Base-by-base conservation (phyloP, 1,140 invertebrate species). In the Monochamus saltuarius region DNA sequence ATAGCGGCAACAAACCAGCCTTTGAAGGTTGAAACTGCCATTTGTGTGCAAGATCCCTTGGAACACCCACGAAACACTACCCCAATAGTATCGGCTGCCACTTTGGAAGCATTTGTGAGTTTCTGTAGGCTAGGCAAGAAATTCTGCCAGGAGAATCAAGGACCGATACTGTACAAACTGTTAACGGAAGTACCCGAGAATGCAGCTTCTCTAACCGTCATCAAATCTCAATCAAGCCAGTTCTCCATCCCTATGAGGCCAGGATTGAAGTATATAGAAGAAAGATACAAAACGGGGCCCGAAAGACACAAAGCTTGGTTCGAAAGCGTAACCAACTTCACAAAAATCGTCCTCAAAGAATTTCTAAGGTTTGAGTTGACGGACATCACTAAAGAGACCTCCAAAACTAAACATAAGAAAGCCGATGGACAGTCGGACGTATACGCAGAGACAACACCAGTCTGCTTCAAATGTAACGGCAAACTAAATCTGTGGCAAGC, bases 11-110 rank as follows among this genome's bases (percentile, higher is more conserved):
- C 66, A 36, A 70, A 72, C 54, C 49, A 70, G 36, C 65, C 68
- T n/a, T 59, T 80, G 6, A 73, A 74, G 55, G 63, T 80, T 4
- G 68, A 79, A 8, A 58, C 73, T 11, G 35, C 68, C 4, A 76
- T 85, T 50, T 86, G 84, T 64, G 42, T 87, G 1, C 85, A 87
- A 71, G 86, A 87, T 75, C 84, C 84, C 0, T 83, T 85, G 60
- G 82, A 87, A 54, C 80, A 84, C 19, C 79, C 71, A 56, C 75
- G 80, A 56, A 88, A 87, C 64, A 74, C 80, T 43, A 74, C 80
- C 0, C 62, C 64, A 2, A 62, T 61, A 2, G 70, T 83, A 11
- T 61, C 69, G 54, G 59, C 57, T 0, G 71, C 68, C 38, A 45
- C 76, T 34, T 61, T 69, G 3, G 56, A 69, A 19, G 61, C 62